These are phyloP conservation scores for Pterophyllum scalare DNA, from an alignment of 2,113 vertebrate species.

Conservation along the genomic window DNA sequence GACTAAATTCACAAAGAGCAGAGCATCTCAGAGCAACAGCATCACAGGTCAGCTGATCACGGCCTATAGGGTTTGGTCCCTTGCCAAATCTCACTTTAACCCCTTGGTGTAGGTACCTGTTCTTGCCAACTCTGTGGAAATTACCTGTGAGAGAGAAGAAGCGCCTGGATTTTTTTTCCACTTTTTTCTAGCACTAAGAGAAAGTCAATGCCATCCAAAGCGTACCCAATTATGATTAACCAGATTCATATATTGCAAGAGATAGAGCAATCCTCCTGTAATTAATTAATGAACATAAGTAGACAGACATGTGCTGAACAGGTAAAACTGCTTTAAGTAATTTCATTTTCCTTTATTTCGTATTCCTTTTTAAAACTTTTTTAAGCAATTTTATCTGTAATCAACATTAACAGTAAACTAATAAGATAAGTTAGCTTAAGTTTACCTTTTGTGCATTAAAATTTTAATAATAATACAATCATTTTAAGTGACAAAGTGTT, in stretches of 20 bases:
- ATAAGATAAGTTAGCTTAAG: neutral
- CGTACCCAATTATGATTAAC: too few relatives aligned
- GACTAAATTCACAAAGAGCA: neutral
- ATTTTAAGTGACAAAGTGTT: neutral
- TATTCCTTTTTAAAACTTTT: too few relatives aligned
- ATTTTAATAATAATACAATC: neutral
- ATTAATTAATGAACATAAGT: too few relatives aligned
- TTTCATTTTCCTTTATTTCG: too few relatives aligned
- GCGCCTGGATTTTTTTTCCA: neutral
- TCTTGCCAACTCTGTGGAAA: neutral
- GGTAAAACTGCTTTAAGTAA: too few relatives aligned
- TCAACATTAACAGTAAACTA: neutral
- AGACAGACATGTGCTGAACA: too few relatives aligned
- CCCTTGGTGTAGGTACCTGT: neutral
- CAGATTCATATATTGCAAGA: too few relatives aligned
- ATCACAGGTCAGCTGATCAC: neutral
- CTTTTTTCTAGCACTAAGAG: neutral
- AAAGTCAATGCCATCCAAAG: too few relatives aligned
- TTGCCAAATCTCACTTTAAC: neutral
- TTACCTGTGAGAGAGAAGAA: neutral
- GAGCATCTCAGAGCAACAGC: neutral
- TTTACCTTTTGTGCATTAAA: neutral
- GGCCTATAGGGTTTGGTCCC: neutral
- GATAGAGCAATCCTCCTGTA: too few relatives aligned
- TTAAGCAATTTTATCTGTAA: neutral